A percentile compares a stretch with the other conserved stretches of the same genome.
phyloP scores from a whole-genome alignment of 1,140 invertebrate species.

The Brachystomella parvula region DNA sequence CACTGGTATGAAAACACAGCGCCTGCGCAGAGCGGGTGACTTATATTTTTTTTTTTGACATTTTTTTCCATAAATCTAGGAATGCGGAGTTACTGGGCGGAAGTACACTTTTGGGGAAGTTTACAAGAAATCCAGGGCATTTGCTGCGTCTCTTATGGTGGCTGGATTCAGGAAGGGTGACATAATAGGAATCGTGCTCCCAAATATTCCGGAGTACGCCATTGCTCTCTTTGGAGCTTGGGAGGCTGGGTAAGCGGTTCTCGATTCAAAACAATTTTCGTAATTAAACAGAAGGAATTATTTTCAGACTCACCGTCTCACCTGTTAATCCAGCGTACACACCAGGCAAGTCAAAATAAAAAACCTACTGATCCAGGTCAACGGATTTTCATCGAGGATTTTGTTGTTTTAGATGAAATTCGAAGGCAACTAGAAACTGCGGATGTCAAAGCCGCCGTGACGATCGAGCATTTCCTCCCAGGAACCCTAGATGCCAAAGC shows the following conservation, averaged over 20 bases:
- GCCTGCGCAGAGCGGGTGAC: too few species aligned
- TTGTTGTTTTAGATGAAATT: constrained; percentile 55
- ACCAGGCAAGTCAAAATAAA: too few species aligned
- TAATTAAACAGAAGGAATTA: too few species aligned
- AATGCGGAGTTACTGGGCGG: constrained; percentile 20
- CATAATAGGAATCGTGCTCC: constrained; percentile 7
- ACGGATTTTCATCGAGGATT: too few species aligned
- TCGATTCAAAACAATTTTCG: too few species aligned
- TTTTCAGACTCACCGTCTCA: too few species aligned
- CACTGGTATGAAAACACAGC: too few species aligned
- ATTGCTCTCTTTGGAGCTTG: constrained; percentile 15
- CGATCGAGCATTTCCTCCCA: constrained; percentile 55
- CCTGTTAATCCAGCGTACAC: too few species aligned
- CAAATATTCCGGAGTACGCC: constrained; percentile 22
- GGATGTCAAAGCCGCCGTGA: constrained; percentile 60
- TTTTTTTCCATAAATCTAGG: too few species aligned
- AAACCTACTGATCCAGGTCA: too few species aligned
- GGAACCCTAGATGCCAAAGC: constrained; percentile 46
- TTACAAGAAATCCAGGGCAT: constrained; percentile 6
- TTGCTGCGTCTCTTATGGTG: constrained; percentile 12
- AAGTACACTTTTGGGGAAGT: constrained; percentile 16
- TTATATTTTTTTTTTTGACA: too few species aligned
- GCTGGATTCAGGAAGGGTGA: constrained; percentile 16
- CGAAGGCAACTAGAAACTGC: constrained; percentile 57
- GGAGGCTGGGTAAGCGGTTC: too few species aligned